Conservation (phyloP, 2,888 invertebrate species). For the Drosophila subsilvestris region DNA sequence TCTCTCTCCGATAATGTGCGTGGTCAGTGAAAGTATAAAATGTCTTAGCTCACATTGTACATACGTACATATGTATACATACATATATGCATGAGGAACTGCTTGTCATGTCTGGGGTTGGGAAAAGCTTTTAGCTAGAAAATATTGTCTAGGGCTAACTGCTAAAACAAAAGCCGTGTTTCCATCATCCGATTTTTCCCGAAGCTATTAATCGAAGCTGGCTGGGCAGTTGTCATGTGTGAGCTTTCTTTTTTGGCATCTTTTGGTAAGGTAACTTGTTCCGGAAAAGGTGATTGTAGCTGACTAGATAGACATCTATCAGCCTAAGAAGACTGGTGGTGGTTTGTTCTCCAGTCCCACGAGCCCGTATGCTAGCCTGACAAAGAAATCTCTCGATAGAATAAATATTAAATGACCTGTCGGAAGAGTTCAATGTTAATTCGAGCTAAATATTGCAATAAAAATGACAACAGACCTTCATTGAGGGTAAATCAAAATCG, state of each 20-base stretch:
- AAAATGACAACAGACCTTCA: too few species aligned
- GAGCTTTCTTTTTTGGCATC: slow-evolving; percentile 44
- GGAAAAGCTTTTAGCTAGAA: slow-evolving; percentile 46
- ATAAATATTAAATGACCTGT: background rate
- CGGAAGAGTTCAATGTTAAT: too few species aligned
- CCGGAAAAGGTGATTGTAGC: too few species aligned
- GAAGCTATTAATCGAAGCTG: slow-evolving; percentile 20
- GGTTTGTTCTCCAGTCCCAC: background rate
- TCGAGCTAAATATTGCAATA: too few species aligned
- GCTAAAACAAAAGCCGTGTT: slow-evolving; percentile 52
- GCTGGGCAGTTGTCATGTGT: slow-evolving; percentile 20
- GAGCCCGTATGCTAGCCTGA: too few species aligned
- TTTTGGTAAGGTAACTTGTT: background rate
- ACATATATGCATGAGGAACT: background rate
- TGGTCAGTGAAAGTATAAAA: slow-evolving; percentile 44
- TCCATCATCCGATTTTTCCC: slow-evolving; percentile 10
- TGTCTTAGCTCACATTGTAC: background rate
- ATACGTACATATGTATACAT: background rate
- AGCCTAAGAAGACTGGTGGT: background rate
- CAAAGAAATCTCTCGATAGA: too few species aligned
- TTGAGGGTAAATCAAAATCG: too few species aligned
- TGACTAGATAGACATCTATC: background rate
- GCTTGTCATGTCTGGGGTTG: slow-evolving; percentile 8
- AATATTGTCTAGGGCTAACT: slow-evolving; percentile 27
- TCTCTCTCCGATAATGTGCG: slow-evolving; percentile 35